phyloP scores from a whole-genome alignment of 2,797 vertebrate genomes.

The Esox masquinongy region DNA sequence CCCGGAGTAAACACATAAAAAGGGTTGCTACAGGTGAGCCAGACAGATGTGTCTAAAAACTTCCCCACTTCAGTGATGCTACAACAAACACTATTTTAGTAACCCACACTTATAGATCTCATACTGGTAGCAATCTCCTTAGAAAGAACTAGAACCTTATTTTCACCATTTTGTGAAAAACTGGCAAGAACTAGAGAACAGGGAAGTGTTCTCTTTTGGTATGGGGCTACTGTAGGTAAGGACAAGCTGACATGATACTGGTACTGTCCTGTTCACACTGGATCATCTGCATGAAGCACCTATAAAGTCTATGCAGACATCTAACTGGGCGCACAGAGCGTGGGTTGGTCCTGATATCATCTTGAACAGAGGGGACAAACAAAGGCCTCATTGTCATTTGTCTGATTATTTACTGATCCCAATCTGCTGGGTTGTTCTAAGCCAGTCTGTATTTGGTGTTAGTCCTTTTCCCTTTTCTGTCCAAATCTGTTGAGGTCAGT shows the following conservation, averaged over 20 bases:
- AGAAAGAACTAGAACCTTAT: constrained; percentile 34
- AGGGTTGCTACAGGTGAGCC: not conserved
- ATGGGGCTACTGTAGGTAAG: constrained; percentile 36
- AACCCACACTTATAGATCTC: not conserved
- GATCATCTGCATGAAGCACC: constrained; percentile 22
- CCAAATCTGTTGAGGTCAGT: constrained; percentile 3
- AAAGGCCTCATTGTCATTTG: not conserved
- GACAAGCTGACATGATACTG: constrained; percentile 39
- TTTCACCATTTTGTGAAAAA: constrained; percentile 18
- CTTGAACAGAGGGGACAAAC: not conserved
- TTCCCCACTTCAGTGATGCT: not conserved
- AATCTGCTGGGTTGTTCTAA: not conserved
- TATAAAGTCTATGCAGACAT: not conserved
- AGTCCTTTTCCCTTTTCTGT: not conserved
- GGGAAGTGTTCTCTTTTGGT: constrained; percentile 64
- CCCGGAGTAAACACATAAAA: not conserved
- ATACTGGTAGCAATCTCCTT: constrained; percentile 20
- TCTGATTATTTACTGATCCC: not conserved
- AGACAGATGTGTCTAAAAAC: not conserved
- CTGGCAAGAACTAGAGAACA: constrained; percentile 20
- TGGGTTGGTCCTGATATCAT: not conserved
- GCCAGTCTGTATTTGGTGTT: not conserved
- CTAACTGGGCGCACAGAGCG: not conserved
- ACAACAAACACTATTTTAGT: not conserved
- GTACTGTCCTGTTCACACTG: constrained; percentile 18